Conservation (phyloP, 2,888 invertebrate species). For the Caenorhabditis sp. region DNA sequence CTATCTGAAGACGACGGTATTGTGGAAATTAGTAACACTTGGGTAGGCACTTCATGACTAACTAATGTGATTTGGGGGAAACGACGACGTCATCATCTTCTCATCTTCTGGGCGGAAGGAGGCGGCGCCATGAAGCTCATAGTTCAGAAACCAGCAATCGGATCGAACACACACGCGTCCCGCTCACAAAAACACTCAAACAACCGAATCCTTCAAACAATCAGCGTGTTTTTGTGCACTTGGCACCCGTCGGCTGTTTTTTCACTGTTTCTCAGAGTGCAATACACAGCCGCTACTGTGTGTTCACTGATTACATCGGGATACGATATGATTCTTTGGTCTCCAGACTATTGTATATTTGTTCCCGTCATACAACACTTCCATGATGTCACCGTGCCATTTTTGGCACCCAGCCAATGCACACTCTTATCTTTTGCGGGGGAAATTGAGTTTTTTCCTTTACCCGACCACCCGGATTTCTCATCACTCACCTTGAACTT, state of each 20-base stretch:
- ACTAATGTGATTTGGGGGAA: conserved; percentile 7
- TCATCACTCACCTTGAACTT: conserved; percentile 38
- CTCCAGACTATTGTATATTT: too few species aligned
- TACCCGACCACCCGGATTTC: neutral
- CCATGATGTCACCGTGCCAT: neutral
- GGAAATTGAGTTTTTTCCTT: neutral
- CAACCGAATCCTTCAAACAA: conserved; percentile 3
- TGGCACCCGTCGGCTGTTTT: conserved; percentile 1
- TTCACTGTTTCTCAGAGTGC: neutral
- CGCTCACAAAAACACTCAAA: conserved; percentile 4
- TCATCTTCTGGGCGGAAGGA: conserved; percentile 8
- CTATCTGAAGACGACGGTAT: neutral
- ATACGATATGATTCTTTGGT: neutral
- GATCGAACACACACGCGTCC: neutral
- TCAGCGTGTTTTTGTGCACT: conserved; percentile 25
- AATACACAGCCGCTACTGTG: too few species aligned
- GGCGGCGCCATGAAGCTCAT: conserved; percentile 4
- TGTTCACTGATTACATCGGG: too few species aligned
- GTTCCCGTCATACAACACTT: too few species aligned
- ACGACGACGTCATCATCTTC: conserved; percentile 15
- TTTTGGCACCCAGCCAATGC: conserved; percentile 1
- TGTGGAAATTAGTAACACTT: conserved; percentile 36
- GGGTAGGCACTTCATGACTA: neutral
- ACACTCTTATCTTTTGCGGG: neutral
- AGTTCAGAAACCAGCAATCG: conserved; percentile 7